Evolutionary conservation across 2,113 vertebrate genomes (phyloP), one percentile per base, ranked within the genome.

Genomic region (Symphodus melops): DNA sequence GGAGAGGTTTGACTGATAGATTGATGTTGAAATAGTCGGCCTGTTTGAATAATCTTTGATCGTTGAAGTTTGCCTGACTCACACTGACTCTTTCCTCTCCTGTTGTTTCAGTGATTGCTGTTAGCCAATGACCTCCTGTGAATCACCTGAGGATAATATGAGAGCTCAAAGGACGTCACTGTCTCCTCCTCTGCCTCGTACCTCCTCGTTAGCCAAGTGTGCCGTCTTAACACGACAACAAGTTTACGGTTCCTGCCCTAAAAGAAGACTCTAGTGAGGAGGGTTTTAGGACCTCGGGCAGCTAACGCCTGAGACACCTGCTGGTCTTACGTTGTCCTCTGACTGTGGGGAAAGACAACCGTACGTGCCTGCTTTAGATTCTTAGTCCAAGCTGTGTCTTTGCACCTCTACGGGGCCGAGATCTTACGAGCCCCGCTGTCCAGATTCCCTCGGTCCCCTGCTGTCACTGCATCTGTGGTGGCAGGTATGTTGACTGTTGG

Each of bases 101-200:
- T 80, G 11, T 52, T 41, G 10, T 59, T 49, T 51, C 80, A 72
- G 55, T 16, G 62, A 68, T 41, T 39, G 21, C 49, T 66, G 93
- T 92, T 82, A 85, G 33, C 89, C 76, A 33, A 33, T 33, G 28
- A 81, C 94, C 87, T 95, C 94, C 79, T 36, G 9, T 79, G 77
- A 88, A 75, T 68, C 52, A 12, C 1, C 36, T 67, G 87, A 88
- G 77, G 75, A 85, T 66, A 48, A 19, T 6, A 44, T 79, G 80
- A 89, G 69, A 73, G 89, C 69, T 82, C n/a, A 53, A 72, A 79
- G 25, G 49, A 13, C 12, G 33, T 59, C 25, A 9, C 49, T 25
- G 6, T 46, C 80, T 46, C 64, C 42, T 9, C 33, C 67, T 58
- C 6, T 7, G 77, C 56, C 85, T 11, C 20, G 72, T 72, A 25